Conservation (phyloP, 2,797 vertebrate genomes). For the Zonotrichia albicollis region DNA sequence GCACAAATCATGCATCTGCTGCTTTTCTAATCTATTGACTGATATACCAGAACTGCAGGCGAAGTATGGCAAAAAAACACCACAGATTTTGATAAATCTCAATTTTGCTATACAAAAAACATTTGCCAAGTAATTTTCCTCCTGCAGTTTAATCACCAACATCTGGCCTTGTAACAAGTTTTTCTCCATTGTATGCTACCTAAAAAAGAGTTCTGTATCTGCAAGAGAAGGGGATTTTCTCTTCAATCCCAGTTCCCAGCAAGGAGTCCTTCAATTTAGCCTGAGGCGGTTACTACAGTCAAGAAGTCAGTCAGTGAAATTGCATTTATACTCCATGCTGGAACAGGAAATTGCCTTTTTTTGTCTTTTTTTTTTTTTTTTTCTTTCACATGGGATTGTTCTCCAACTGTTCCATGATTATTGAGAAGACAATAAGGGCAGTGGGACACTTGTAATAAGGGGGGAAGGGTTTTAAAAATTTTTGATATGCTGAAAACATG, state of each 20-base stretch:
- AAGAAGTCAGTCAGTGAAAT: conserved; percentile 41
- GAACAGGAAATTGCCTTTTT: conserved; percentile 53
- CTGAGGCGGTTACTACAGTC: conserved; percentile 33
- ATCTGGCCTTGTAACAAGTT: background rate
- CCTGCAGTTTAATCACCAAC: background rate
- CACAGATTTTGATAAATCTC: background rate
- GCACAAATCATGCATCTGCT: background rate
- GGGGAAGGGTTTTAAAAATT: background rate
- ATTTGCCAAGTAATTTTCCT: conserved; percentile 3
- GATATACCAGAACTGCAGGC: background rate
- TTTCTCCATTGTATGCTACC: background rate
- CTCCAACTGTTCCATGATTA: conserved; percentile 67
- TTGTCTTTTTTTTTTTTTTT: background rate
- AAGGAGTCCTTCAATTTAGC: conserved; percentile 58
- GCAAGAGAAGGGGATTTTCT: background rate
- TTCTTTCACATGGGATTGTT: conserved; percentile 13
- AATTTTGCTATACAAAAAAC: background rate
- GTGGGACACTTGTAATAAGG: conserved; percentile 36
- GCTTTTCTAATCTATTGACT: background rate
- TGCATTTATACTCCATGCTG: conserved; percentile 8
- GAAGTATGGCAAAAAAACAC: background rate
- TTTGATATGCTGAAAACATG: conserved; percentile 10
- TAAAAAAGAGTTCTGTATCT: background rate
- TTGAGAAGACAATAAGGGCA: conserved; percentile 40
- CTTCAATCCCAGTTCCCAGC: conserved; percentile 28